phyloP scores from a whole-genome alignment of 2,888 invertebrate species.

The Sarcophaga carnaria region DNA sequence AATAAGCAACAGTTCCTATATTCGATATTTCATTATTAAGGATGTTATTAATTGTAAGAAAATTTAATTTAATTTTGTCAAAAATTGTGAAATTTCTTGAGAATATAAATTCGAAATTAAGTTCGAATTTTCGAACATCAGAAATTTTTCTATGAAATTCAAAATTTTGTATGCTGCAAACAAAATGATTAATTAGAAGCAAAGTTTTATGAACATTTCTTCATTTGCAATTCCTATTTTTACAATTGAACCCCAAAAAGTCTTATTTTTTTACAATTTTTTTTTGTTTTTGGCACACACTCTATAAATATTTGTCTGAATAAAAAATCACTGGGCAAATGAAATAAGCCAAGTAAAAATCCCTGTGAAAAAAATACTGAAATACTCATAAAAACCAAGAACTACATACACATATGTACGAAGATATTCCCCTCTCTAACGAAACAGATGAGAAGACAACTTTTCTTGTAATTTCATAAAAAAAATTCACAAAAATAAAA shows the following conservation, averaged over 20 bases:
- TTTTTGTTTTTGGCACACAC: background rate
- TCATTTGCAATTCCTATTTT: background rate
- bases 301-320: background rate
- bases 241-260: background rate
- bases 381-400: background rate
- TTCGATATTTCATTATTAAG: background rate
- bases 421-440: no score
- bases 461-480: background rate
- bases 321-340: constrained; percentile 19
- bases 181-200: no score
- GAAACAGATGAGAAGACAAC: background rate
- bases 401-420: background rate
- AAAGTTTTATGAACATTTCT: background rate
- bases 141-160: background rate
- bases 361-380: background rate
- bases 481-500: background rate
- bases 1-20: background rate
- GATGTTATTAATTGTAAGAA: background rate
- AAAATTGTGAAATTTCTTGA: background rate
- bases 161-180: background rate
- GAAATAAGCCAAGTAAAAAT: constrained; percentile 27
- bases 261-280: background rate
- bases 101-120: constrained; percentile 1
- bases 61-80: background rate
- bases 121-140: background rate